Percentiles rank a stretch among this genome's conserved stretches.
Evolutionary conservation across 35 echinoderm and acorn worm genomes (phyloP).

Genomic region (Apostichopus californicus): DNA sequence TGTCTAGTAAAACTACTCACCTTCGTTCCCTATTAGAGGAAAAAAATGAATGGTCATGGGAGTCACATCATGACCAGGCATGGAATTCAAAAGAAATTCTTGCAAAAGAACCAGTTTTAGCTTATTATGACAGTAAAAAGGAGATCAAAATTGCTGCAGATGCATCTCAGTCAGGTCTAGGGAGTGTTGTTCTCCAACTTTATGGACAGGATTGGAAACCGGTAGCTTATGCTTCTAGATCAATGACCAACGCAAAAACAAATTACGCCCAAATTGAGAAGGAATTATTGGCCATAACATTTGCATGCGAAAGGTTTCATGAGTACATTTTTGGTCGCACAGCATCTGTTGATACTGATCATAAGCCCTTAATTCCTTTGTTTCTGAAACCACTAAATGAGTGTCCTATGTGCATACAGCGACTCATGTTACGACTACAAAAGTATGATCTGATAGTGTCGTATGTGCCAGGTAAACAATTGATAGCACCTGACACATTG

Average conservation of each 20-base stretch:
- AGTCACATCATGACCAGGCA: too few relatives aligned
- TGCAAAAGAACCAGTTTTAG: too few relatives aligned
- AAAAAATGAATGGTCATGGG: too few relatives aligned
- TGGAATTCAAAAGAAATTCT: too few relatives aligned
- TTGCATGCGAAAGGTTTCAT: constrained; percentile 57
- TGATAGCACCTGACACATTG: constrained; percentile 55
- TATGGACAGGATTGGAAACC: constrained; percentile 43
- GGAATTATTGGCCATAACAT: constrained; percentile 35
- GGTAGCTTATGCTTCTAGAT: constrained; percentile 53
- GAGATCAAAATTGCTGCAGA: too few relatives aligned
- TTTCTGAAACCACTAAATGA: constrained; percentile 65
- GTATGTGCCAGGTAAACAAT: constrained; percentile 62
- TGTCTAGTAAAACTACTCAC: too few relatives aligned
- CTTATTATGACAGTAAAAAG: too few relatives aligned
- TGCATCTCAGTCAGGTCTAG: background rate
- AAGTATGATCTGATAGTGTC: constrained; percentile 60
- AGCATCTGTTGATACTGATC: constrained; percentile 59
- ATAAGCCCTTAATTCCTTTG: constrained; percentile 62
- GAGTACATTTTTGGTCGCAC: constrained; percentile 60
- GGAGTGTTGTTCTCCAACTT: background rate
- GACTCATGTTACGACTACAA: constrained; percentile 57
- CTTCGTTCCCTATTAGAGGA: too few relatives aligned
- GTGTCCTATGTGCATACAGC: constrained; percentile 49
- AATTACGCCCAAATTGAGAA: constrained; percentile 67
- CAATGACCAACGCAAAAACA: constrained; percentile 48